Percentiles rank a stretch among this genome's conserved stretches.
Conservation (phyloP, 2,888 invertebrate genomes). For the Panopea generosa region DNA sequence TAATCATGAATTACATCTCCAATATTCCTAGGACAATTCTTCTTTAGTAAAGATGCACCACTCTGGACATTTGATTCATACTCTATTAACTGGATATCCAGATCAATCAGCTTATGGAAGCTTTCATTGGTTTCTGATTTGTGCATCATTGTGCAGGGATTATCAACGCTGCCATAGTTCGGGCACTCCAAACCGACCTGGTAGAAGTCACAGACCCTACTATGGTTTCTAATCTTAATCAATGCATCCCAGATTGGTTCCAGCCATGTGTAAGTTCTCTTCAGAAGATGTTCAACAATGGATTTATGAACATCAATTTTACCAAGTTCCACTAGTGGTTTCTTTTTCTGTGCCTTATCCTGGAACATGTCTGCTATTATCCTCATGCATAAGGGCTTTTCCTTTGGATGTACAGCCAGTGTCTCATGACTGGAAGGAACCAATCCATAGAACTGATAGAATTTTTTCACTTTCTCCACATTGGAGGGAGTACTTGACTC, state of each 20-base stretch:
- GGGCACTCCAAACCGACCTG: constrained; percentile 27
- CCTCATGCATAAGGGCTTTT: constrained; percentile 60
- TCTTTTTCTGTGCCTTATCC: constrained; percentile 12
- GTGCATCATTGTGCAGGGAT: constrained; percentile 28
- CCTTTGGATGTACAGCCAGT: constrained; percentile 56
- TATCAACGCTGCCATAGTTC: constrained; percentile 12
- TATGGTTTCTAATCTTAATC: constrained; percentile 15
- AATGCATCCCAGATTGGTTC: constrained; percentile 14
- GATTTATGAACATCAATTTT: constrained; percentile 24
- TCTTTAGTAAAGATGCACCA: constrained; percentile 27
- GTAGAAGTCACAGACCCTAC: constrained; percentile 16
- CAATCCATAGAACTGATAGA: constrained; percentile 68
- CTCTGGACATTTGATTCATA: constrained; percentile 46
- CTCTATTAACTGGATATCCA: constrained; percentile 50
- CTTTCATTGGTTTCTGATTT: constrained; percentile 3
- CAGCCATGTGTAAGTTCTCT: constrained; percentile 39
- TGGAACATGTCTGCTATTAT: constrained; percentile 39
- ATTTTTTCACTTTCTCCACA: constrained; percentile 44
- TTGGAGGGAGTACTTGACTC: constrained; percentile 32
- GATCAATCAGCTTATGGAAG: constrained; percentile 32
- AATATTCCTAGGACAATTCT: constrained; percentile 11
- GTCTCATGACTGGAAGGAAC: constrained; percentile 25
- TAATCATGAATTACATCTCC: constrained; percentile 9
- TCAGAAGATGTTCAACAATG: constrained; percentile 42
- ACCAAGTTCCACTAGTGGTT: constrained; percentile 7